Evolutionary conservation across 2,113 vertebrate species (phyloP).

Genomic region (Nematolebias whitei): DNA sequence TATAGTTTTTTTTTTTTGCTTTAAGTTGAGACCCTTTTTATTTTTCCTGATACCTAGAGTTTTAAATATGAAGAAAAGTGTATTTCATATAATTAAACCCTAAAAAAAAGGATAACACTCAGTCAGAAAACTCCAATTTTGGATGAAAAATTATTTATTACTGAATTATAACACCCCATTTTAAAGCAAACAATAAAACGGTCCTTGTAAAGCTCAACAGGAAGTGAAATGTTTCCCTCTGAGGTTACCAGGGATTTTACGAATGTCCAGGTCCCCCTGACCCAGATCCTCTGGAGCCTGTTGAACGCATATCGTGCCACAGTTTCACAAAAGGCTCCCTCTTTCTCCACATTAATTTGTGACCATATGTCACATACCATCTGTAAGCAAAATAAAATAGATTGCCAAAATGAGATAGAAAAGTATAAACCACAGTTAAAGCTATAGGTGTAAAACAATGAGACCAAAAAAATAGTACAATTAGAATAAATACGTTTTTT

Average conservation of each 20-base stretch:
- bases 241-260: slow-evolving; percentile 2
- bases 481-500: no score
- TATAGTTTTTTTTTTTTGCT: no score
- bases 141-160: slow-evolving; percentile 29
- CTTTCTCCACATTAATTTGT: slow-evolving; percentile 95
- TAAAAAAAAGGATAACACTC: neutral
- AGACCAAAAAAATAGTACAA: no score
- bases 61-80: no score
- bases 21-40: no score
- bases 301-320: slow-evolving; percentile 86
- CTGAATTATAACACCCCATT: slow-evolving; percentile 10
- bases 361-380: slow-evolving; percentile 90
- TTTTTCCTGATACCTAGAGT: no score
- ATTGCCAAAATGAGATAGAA: slow-evolving; percentile 11
- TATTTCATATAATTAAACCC: no score
- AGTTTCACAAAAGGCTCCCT: slow-evolving; percentile 92
- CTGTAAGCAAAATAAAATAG: slow-evolving; percentile 66
- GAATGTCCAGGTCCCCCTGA: slow-evolving; percentile 61
- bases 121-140: neutral
- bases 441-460: no score
- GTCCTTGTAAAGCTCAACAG: slow-evolving; percentile 29
- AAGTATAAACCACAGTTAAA: neutral
- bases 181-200: neutral
- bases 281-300: slow-evolving; percentile 58
- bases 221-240: neutral